Evolutionary conservation across 2,888 invertebrate genomes (phyloP).

Genomic region (Caenorhabditis afra): DNA sequence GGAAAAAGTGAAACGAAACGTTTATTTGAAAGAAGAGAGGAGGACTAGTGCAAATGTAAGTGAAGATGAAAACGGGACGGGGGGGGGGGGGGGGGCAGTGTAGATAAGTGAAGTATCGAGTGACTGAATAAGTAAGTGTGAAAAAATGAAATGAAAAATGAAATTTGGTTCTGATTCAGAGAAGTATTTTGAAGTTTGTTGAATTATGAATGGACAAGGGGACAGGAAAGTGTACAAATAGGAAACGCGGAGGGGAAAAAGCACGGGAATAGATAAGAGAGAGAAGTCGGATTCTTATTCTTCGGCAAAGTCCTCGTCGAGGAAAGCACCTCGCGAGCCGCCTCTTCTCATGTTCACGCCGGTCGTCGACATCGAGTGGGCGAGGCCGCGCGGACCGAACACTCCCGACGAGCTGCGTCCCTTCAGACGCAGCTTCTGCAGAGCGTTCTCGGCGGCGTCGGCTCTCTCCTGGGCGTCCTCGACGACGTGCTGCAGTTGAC

Average conservation of each 20-base stretch:
- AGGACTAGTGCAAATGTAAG: slow-evolving; percentile 4
- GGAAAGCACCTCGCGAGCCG: slow-evolving; percentile 66
- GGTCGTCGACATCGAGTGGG: slow-evolving; percentile 69
- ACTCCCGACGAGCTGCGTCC: slow-evolving; percentile 70
- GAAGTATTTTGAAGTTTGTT: slow-evolving; percentile 24
- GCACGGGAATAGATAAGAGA: not conserved
- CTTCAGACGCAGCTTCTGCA: slow-evolving; percentile 82
- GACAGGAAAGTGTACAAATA: slow-evolving; percentile 54
- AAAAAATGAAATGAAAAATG: slow-evolving; percentile 5
- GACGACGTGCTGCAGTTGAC: slow-evolving; percentile 83
- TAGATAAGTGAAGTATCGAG: slow-evolving; percentile 32
- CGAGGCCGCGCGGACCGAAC: slow-evolving; percentile 69
- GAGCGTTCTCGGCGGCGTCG: slow-evolving; percentile 82
- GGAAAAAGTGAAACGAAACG: not conserved
- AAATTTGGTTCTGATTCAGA: slow-evolving; percentile 49
- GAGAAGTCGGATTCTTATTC: slow-evolving; percentile 46
- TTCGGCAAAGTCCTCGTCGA: slow-evolving; percentile 69
- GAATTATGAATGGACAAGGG: not conserved
- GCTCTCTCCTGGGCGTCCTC: slow-evolving; percentile 81
- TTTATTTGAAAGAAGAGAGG: slow-evolving; percentile 16
- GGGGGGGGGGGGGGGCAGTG: slow-evolving; percentile 42
- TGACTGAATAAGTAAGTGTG: too few species aligned
- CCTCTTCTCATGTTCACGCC: slow-evolving; percentile 56
- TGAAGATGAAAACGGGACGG: not conserved
- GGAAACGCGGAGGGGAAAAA: too few species aligned